Base-by-base conservation (phyloP, 2,888 invertebrate genomes). In the Eilema sororculum region DNA sequence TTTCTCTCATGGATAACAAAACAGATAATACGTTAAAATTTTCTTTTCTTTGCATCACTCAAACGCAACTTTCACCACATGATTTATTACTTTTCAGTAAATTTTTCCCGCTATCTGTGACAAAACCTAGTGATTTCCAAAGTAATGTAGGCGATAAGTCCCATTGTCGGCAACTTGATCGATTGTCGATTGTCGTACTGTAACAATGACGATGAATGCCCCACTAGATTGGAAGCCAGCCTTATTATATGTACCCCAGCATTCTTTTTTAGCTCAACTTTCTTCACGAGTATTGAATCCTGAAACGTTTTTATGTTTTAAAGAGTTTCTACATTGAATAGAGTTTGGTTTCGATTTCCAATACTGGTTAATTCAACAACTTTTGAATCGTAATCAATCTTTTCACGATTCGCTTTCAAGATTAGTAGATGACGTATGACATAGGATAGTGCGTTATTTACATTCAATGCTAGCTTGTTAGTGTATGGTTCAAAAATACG, bases 141-240 rank as follows among this genome's bases (percentile, higher is more conserved):
- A 80, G 74, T 83, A 81, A 79, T 81, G 76, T 75, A 77, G 76
- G 82, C 84, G 90, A 91, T 91, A 91, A 89, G 87, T 84, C 78
- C 87, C 82, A 86, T 91, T 91, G 89, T 91, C 83, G 79, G 82
- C 71, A 67, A 81, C 81, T 86, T 90, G 92, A 92, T 91, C 85
- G 89, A 92, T 91, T 83, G 84, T 79, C 86, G 87, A 89, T 88
- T 89, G 89, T 89, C 89, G 86, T 80, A 76, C 77, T 72, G 80
- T 85, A 87, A 91, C 91, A 92, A 91, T 89, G 90, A 87, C 88
- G 90, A 89, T 84, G 84, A 91, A 91, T 91, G 91, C 89, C 86
- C 84, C 85, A 80, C 83, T 76, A 87, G 90, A 93, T 90, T 91
- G 89, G 86, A 88, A 84, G 82, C 81, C 79, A 73, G 78, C 77